Evolutionary conservation across 2,888 invertebrate species (phyloP), one percentile per base, ranked within the genome.

Genomic region (Volucella inflata): DNA sequence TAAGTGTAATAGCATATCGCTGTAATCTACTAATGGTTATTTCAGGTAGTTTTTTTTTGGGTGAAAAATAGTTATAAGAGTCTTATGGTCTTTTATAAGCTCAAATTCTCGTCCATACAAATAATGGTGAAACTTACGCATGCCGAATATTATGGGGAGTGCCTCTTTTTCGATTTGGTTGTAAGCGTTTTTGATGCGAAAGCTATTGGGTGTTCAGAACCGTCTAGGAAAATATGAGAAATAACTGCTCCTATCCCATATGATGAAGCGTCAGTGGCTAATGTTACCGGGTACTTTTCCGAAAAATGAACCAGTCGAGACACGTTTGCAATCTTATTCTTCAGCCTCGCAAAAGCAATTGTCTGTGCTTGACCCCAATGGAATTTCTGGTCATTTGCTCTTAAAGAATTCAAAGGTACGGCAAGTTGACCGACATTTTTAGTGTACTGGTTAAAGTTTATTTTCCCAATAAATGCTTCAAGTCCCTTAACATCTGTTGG

Each of bases 221-320:
- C 90, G 87, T 91, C 89, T 16, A 78, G 78, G 38, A 87, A 88
- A 11, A 87, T 87, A 65, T 91, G 74, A 8, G 91, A 90, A 3
- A 91, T 88, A 0, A 88, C 89, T 8, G 89, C 87, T 1, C 87
- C 89, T 9, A 57, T 80, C 87, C 36, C 87, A 64, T 71, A 60
- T 14, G 72, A 77, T 10, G 67, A 77, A 14, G 84, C 79, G 60
- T 79, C 84, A 88, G 36, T 91, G 6, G 77, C 76, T n/a, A 72
- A n/a, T 2, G 77, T 44, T 46, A 83, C 12, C 9, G 83, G 77
- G 11, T 72, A 67, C n/a, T 71, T 36, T 30, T 67, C 50, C 10
- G 48, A 44, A 42, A 60, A 68, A 50, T 68, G 60, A 6, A 65
- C 68, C 21, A 70, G 59, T 11, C 67, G 48, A 11, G 55, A 62